These are phyloP conservation scores for Acyrthosiphon pisum DNA, from an alignment of 1,140 invertebrate species.

Conservation along the genomic window DNA sequence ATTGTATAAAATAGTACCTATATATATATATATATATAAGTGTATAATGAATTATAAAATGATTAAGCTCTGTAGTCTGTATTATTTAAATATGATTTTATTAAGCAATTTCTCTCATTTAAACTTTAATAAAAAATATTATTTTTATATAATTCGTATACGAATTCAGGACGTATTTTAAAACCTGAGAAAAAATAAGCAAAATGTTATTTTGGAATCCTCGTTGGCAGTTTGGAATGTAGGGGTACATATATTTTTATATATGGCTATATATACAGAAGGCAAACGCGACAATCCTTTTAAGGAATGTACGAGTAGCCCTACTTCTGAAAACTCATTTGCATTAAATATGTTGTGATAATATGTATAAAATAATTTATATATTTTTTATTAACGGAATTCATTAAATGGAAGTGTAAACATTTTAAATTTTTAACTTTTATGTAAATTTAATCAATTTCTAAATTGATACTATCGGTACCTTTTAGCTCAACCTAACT, in stretches of 20 bases:
- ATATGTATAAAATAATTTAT: background rate
- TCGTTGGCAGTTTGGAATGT: background rate
- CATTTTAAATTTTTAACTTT: background rate
- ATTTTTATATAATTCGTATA: background rate
- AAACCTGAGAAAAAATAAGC: background rate
- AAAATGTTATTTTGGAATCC: background rate
- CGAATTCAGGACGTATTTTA: background rate
- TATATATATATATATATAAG: background rate
- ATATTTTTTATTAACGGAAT: slow-evolving; percentile 25
- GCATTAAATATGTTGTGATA: background rate
- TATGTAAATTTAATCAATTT: background rate
- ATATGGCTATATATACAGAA: background rate
- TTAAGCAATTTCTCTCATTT: background rate
- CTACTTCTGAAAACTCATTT: background rate
- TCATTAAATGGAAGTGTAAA: background rate
- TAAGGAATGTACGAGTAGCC: slow-evolving; percentile 5
- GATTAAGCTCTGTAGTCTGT: background rate
- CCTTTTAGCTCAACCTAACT: background rate
- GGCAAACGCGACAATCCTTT: background rate
- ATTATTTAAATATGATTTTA: background rate
- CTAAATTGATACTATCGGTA: background rate
- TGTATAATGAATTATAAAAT: background rate
- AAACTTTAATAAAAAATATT: background rate
- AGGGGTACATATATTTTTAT: background rate
- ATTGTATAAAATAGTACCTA: too few relatives aligned